phyloP scores from a whole-genome alignment of 2,888 invertebrate genomes.

The Ophion obscuratus region DNA sequence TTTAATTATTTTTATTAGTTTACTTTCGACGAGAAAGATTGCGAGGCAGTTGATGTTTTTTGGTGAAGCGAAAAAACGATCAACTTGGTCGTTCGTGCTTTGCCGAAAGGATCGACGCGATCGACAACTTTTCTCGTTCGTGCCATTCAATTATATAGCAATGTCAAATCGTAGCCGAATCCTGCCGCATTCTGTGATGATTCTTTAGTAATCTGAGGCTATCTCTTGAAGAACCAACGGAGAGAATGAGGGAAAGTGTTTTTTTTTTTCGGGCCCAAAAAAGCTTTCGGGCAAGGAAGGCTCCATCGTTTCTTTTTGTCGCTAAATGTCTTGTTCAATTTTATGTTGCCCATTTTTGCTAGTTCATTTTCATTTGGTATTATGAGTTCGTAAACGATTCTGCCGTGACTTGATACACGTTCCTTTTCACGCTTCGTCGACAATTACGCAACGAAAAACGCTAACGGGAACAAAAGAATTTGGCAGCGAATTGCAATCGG shows the following conservation, averaged over 20 bases:
- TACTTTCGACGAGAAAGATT: slow-evolving; percentile 16
- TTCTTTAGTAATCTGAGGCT: slow-evolving; percentile 85
- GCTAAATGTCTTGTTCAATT: slow-evolving; percentile 57
- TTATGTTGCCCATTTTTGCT: slow-evolving; percentile 79
- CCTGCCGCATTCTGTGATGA: slow-evolving; percentile 79
- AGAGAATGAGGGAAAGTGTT: slow-evolving; percentile 8
- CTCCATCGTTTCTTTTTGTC: slow-evolving; percentile 21
- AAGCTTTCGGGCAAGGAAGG: slow-evolving; percentile 8
- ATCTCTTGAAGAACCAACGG: slow-evolving; percentile 42
- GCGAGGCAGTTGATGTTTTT: slow-evolving; percentile 24
- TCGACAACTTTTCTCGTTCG: slow-evolving; percentile 33
- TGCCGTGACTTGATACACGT: slow-evolving; percentile 72
- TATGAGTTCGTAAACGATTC: slow-evolving; percentile 74
- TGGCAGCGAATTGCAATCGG: not conserved
- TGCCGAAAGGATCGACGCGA: not conserved
- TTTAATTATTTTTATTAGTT: not conserved
- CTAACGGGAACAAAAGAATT: not conserved
- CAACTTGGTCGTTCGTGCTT: slow-evolving; percentile 30
- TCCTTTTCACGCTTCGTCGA: slow-evolving; percentile 67
- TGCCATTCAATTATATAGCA: slow-evolving; percentile 17
- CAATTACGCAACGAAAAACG: slow-evolving; percentile 1
- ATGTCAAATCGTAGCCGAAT: slow-evolving; percentile 64
- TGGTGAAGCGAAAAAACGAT: slow-evolving; percentile 15
- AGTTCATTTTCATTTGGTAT: slow-evolving; percentile 77
- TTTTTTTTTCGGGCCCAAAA: slow-evolving; percentile 8